phyloP scores from a whole-genome alignment of 2,113 vertebrate species.

The Cyanoramphus novaezelandiae region DNA sequence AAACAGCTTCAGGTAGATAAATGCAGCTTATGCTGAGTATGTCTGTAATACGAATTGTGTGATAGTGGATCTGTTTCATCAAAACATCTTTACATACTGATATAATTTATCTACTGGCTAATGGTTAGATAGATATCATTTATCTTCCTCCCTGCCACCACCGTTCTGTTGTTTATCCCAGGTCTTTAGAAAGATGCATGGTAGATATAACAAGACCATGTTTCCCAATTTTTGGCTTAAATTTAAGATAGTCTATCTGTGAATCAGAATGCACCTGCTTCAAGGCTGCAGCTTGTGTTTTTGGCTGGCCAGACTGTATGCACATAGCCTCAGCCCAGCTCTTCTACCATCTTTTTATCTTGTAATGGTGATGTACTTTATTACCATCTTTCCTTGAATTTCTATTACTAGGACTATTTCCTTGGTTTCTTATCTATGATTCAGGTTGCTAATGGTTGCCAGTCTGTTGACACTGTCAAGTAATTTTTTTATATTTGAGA shows the following conservation, averaged over 20 bases:
- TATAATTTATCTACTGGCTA: not conserved
- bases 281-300: not conserved
- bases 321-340: not conserved
- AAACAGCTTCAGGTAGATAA: not conserved
- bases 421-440: not conserved
- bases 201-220: not conserved
- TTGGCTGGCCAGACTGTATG: not conserved
- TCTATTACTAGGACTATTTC: not conserved
- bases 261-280: not conserved
- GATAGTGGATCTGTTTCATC: not conserved
- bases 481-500: not conserved
- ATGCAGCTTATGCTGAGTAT: not conserved
- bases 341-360: not conserved
- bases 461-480: not conserved
- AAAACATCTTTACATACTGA: not conserved
- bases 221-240: not conserved
- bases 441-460: not conserved
- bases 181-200: not conserved
- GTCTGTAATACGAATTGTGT: not conserved
- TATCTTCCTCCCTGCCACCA: not conserved
- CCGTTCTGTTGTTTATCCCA: not conserved
- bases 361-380: not conserved
- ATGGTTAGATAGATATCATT: not conserved
- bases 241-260: not conserved
- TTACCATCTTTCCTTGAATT: not conserved